Conservation (phyloP, 2,113 vertebrate genomes). For the Mormoops blainvillei region DNA sequence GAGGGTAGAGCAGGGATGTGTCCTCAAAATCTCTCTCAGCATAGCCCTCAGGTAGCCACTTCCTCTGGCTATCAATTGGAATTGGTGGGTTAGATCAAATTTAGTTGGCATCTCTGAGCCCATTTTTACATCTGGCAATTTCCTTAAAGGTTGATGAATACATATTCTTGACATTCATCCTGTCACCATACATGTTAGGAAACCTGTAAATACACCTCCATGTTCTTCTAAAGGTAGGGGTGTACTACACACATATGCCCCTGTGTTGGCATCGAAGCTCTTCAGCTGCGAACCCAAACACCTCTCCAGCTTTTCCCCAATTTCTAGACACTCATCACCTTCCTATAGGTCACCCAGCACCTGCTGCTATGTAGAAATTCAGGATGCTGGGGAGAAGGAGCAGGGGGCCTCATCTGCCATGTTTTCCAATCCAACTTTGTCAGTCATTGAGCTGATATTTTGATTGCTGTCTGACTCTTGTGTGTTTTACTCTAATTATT, state of each 20-base stretch:
- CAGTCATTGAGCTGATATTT: background rate
- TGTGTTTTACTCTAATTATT: background rate
- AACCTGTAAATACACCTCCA: background rate
- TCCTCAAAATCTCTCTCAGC: background rate
- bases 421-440: background rate
- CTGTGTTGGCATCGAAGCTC: background rate
- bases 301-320: background rate
- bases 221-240: background rate
- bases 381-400: background rate
- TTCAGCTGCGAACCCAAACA: accelerated
- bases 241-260: accelerated
- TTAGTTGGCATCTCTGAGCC: background rate
- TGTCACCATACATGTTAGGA: background rate
- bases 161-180: background rate
- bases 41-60: background rate
- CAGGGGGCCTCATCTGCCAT: accelerated
- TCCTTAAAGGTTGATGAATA: background rate
- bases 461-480: background rate
- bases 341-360: background rate
- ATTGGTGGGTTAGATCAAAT: background rate
- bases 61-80: background rate
- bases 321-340: background rate
- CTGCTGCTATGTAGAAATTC: accelerated
- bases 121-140: background rate
- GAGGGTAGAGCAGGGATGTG: background rate